Evolutionary conservation across 2,888 invertebrate species (phyloP).

Genomic region (Petrolisthes manimaculis): DNA sequence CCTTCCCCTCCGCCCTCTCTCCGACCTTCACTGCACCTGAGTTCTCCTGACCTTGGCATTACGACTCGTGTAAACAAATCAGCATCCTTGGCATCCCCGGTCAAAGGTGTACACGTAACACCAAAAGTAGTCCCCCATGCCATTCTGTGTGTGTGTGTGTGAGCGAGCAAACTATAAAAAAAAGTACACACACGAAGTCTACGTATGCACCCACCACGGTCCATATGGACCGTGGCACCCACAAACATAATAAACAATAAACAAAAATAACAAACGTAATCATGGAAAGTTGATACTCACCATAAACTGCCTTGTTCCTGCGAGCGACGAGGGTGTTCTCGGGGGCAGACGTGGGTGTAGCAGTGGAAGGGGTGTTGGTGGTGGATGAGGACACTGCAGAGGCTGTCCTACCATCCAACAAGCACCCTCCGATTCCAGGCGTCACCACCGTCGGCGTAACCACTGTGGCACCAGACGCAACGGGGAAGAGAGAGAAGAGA

Average conservation of each 20-base stretch:
- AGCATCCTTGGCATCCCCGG: too few species aligned
- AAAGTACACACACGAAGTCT: neutral
- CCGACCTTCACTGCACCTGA: neutral
- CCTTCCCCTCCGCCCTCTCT: neutral
- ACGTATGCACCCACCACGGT: neutral
- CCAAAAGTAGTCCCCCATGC: too few species aligned
- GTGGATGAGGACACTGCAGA: slow-evolving; percentile 3
- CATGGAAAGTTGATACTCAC: neutral
- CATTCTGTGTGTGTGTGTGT: too few species aligned
- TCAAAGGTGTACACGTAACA: too few species aligned
- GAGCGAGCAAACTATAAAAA: too few species aligned
- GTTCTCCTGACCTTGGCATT: neutral
- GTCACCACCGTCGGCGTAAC: slow-evolving; percentile 25
- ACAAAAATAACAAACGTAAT: too few species aligned
- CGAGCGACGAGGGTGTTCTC: slow-evolving; percentile 28
- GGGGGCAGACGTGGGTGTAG: slow-evolving; percentile 5
- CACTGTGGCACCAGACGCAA: slow-evolving; percentile 17
- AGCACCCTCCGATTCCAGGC: neutral
- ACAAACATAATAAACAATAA: neutral
- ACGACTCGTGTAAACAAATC: too few species aligned
- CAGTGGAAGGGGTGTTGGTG: slow-evolving; percentile 18
- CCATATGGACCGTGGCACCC: neutral
- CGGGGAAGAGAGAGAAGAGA: neutral
- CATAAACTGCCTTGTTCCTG: slow-evolving; percentile 34
- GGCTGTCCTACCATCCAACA: neutral